These are phyloP conservation scores for Formica aserva DNA, from an alignment of 2,888 invertebrate species.

Conservation along the genomic window DNA sequence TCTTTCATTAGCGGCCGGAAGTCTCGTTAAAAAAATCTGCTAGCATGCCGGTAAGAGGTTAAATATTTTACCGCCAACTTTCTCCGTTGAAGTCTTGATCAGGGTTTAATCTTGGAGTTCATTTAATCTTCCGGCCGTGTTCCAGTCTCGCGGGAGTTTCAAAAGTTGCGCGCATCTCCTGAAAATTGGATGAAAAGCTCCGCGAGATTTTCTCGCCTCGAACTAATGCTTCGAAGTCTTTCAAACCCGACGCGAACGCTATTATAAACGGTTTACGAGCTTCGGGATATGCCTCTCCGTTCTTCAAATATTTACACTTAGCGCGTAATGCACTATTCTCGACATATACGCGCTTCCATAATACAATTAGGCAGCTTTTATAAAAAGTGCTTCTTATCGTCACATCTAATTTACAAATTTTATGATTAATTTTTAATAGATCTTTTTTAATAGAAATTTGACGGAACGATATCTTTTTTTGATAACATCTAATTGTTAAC, in stretches of 20 bases:
- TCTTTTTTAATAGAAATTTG: background rate
- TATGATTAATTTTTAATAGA: background rate
- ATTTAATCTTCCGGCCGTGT: conserved; percentile 47
- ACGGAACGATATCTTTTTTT: background rate
- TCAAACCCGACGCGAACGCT: conserved; percentile 10
- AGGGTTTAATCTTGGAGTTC: conserved; percentile 50
- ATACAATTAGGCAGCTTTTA: conserved; percentile 18
- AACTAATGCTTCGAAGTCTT: conserved; percentile 37
- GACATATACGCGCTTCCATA: conserved; percentile 2
- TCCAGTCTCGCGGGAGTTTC: conserved; percentile 50
- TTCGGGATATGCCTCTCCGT: background rate
- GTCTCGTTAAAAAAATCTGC: conserved; percentile 34
- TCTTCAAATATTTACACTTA: conserved; percentile 43
- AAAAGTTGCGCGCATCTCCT: conserved; percentile 44
- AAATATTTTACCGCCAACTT: conserved; percentile 49
- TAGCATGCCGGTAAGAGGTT: conserved; percentile 20
- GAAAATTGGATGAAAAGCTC: conserved; percentile 57
- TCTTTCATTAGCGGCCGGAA: conserved; percentile 45
- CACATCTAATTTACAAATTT: background rate
- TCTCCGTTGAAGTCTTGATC: conserved; percentile 39
- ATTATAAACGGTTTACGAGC: conserved; percentile 44
- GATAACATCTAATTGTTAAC: background rate
- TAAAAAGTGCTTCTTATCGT: background rate
- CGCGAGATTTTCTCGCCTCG: conserved; percentile 46
- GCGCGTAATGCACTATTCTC: conserved; percentile 27